These are phyloP conservation scores for Phalacrocorax pelagicus DNA, from an alignment of 2,113 vertebrate genomes.

Conservation along the genomic window DNA sequence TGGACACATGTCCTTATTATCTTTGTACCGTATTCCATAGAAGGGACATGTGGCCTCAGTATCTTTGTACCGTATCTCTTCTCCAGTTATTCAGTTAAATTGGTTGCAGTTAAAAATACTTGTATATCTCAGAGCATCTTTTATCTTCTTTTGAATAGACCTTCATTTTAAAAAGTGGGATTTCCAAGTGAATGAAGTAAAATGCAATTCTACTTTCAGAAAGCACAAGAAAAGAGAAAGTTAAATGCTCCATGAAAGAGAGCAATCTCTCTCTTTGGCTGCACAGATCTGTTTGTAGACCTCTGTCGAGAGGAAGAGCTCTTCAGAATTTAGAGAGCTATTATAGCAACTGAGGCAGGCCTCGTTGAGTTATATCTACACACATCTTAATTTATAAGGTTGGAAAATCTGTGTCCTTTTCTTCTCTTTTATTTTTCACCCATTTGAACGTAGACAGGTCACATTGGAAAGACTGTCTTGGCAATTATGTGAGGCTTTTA, in stretches of 20 bases:
- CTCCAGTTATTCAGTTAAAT: not conserved
- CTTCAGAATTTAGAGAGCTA: not conserved
- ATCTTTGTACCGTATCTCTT: rapidly evolving
- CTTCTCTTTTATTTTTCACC: not conserved
- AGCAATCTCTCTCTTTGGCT: not conserved
- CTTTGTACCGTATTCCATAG: not conserved
- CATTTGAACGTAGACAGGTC: not conserved
- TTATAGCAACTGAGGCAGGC: not conserved
- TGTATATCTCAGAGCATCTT: not conserved
- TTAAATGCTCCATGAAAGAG: not conserved
- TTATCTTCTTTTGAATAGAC: not conserved
- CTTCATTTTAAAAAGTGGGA: not conserved
- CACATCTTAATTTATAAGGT: not conserved
- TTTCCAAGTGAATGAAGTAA: not conserved
- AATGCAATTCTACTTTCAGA: not conserved
- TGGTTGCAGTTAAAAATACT: not conserved
- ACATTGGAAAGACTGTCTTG: not conserved
- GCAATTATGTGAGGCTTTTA: not conserved
- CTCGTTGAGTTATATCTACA: not conserved
- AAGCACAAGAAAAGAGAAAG: not conserved
- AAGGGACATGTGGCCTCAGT: not conserved
- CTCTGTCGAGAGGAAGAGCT: not conserved
- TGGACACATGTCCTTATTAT: not conserved
- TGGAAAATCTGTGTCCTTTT: not conserved
- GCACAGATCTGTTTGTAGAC: not conserved